phyloP scores from a whole-genome alignment of 2,113 vertebrate species.

The Carassius auratus region DNA sequence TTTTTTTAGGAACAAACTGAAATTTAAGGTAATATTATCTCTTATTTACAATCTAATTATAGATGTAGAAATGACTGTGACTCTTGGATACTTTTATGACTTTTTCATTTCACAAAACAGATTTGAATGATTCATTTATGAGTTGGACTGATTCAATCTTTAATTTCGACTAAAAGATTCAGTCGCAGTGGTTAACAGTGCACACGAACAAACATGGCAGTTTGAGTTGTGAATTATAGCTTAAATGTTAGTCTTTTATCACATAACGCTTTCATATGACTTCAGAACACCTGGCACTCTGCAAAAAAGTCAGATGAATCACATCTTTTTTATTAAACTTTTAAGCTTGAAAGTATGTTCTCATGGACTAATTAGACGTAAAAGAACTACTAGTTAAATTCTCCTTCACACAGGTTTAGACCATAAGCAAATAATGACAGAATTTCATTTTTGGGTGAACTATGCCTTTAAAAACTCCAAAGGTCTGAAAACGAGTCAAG shows the following conservation, averaged over 20 bases:
- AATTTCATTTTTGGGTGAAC: neutral
- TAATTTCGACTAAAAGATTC: neutral
- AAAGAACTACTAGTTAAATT: too few relatives aligned
- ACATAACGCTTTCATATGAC: neutral
- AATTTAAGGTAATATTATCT: neutral
- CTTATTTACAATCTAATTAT: neutral
- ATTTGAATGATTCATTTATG: neutral
- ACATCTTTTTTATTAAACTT: neutral
- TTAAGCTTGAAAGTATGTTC: neutral
- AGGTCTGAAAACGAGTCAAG: neutral
- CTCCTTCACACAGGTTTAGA: neutral
- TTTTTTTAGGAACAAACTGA: neutral
- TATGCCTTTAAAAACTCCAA: neutral
- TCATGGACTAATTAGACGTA: too few relatives aligned
- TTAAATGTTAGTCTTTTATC: neutral
- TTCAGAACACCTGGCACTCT: neutral
- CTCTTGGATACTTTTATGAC: neutral
- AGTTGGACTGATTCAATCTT: neutral
- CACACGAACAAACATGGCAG: neutral
- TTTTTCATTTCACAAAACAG: neutral
- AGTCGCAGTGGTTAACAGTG: neutral
- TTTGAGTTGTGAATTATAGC: neutral
- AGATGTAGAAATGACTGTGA: neutral
- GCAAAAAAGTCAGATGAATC: neutral
- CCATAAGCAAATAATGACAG: neutral